A percentile compares a stretch with the other conserved stretches of the same genome.
Evolutionary conservation across 2,797 vertebrate species (phyloP).

Genomic region (Acridotheres tristis): DNA sequence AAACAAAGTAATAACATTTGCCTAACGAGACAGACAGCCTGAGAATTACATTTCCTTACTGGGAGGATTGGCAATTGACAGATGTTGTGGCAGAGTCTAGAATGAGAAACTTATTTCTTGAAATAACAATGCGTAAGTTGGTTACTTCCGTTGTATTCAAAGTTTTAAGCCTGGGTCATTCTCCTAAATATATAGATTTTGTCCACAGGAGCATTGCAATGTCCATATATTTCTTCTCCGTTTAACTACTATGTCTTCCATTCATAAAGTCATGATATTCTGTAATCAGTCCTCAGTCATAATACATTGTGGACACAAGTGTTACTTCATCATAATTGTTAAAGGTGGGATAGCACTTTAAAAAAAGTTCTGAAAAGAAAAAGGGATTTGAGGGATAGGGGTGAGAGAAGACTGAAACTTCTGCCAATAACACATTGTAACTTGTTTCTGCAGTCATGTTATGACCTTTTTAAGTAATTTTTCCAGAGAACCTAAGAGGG

Average conservation of each 20-base stretch:
- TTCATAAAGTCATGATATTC: neutral
- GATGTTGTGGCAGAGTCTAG: neutral
- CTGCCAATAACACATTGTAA: neutral
- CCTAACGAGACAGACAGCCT: neutral
- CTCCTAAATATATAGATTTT: neutral
- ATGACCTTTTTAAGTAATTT: neutral
- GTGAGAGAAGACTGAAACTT: neutral
- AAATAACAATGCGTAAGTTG: neutral
- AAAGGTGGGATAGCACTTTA: neutral
- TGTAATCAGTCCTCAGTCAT: neutral
- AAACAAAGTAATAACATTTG: neutral
- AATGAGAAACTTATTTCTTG: neutral
- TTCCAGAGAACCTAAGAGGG: neutral
- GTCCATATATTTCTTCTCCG: neutral
- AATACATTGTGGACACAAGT: neutral
- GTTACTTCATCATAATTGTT: neutral
- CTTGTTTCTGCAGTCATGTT: neutral
- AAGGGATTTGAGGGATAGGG: rapidly evolving
- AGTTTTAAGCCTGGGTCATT: neutral
- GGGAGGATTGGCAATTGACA: neutral
- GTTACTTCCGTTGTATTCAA: neutral
- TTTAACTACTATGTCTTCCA: neutral
- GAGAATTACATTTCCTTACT: neutral
- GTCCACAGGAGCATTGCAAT: neutral
- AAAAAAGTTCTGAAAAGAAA: neutral